A percentile compares a stretch with the other conserved stretches of the same genome.
phyloP scores from a whole-genome alignment of 1,140 invertebrate species.

The Riptortus pedestris region DNA sequence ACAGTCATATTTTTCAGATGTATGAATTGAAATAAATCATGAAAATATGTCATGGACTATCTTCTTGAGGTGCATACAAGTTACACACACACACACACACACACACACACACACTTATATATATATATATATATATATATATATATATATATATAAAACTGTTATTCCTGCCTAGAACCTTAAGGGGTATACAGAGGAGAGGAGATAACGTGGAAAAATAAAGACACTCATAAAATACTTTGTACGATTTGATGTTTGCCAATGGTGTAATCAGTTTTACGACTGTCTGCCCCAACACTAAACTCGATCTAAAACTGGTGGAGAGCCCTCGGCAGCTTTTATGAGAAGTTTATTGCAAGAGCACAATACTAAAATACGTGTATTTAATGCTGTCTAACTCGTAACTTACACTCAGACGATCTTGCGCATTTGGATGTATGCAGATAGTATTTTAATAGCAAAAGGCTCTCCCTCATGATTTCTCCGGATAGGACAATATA shows the following conservation, averaged over 20 bases:
- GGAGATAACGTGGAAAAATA: neutral
- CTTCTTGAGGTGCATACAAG: too few relatives aligned
- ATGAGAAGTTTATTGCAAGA: conserved; percentile 4
- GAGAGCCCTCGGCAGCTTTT: neutral
- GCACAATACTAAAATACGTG: conserved; percentile 9
- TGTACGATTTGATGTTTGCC: neutral
- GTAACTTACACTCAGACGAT: neutral
- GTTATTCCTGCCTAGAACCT: too few relatives aligned
- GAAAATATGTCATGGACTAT: too few relatives aligned
- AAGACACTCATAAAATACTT: conserved; percentile 2
- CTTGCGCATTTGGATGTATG: neutral
- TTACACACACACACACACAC: too few relatives aligned
- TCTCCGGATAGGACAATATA: too few relatives aligned
- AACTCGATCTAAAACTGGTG: conserved; percentile 6
- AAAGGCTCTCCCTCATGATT: too few relatives aligned
- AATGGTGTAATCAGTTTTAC: neutral
- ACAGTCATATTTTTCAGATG: too few relatives aligned
- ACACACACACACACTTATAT: too few relatives aligned
- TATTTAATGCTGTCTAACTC: conserved; percentile 1
- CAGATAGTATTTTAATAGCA: conserved; percentile 4
- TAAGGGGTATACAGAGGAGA: too few relatives aligned
- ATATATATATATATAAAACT: too few relatives aligned
- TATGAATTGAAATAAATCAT: too few relatives aligned
- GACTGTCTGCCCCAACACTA: neutral
- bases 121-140: too few relatives aligned